phyloP scores from a whole-genome alignment of 2,113 vertebrate genomes.

The Colossoma macropomum region DNA sequence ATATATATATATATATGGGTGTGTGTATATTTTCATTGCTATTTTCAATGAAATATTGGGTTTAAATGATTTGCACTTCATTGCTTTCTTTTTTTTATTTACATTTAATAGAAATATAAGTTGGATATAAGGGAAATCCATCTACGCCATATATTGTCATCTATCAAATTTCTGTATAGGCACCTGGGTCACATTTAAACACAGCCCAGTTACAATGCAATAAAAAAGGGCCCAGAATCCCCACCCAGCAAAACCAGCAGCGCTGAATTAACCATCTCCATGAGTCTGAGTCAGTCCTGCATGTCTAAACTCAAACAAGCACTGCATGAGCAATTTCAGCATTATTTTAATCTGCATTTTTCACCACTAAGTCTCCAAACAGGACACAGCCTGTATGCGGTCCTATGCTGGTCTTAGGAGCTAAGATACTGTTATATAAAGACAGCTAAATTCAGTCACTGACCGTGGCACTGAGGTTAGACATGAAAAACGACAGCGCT shows the following conservation, averaged over 20 bases:
- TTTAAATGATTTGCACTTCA: too few relatives aligned
- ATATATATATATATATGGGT: too few relatives aligned
- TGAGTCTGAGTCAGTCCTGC: background rate
- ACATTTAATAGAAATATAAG: too few relatives aligned
- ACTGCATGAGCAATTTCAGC: background rate
- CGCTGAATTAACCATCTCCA: background rate
- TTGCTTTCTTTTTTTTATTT: too few relatives aligned
- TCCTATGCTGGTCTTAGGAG: too few relatives aligned
- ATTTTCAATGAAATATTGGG: too few relatives aligned
- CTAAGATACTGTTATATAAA: background rate
- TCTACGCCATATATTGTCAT: too few relatives aligned
- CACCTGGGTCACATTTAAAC: background rate
- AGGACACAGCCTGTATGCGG: background rate
- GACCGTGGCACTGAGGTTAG: background rate
- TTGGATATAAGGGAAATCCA: too few relatives aligned
- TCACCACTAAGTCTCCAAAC: background rate
- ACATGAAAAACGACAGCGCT: background rate
- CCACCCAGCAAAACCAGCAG: background rate
- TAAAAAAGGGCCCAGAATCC: background rate
- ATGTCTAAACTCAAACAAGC: background rate
- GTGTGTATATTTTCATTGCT: too few relatives aligned
- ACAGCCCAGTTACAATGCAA: background rate
- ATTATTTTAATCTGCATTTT: background rate
- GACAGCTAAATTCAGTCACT: background rate
- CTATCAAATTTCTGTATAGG: too few relatives aligned